A percentile compares a stretch with the other conserved stretches of the same genome.
phyloP scores from a whole-genome alignment of 23 tunicate genomes.

The Halocynthia roretzi region DNA sequence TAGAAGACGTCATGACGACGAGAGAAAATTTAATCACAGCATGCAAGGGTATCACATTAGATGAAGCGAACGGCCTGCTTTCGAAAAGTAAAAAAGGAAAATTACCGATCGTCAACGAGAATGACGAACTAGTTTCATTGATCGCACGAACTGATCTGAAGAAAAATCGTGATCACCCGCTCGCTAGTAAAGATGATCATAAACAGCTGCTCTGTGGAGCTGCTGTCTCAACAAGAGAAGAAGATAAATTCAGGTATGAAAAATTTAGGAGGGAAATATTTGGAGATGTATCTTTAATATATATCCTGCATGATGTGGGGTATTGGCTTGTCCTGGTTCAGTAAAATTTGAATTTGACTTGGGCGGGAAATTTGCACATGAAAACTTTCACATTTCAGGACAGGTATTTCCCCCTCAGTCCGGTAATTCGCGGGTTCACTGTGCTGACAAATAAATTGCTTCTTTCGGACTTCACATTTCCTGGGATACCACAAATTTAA shows the following conservation, averaged over 20 bases:
- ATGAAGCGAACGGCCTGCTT: constrained; percentile 84
- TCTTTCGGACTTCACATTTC: too few relatives aligned
- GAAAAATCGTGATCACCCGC: constrained; percentile 92
- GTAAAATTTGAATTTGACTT: too few relatives aligned
- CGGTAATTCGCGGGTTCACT: too few relatives aligned
- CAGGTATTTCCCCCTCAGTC: too few relatives aligned
- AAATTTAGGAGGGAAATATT: too few relatives aligned
- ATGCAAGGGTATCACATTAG: constrained; percentile 55
- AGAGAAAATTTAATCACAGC: constrained; percentile 77
- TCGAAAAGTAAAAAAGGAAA: constrained; percentile 95
- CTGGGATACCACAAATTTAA: too few relatives aligned
- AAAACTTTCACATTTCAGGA: too few relatives aligned
- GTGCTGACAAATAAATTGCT: too few relatives aligned
- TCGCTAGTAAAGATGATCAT: constrained; percentile 78
- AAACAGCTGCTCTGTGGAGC: constrained; percentile 95
- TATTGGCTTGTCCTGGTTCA: too few relatives aligned
- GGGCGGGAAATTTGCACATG: too few relatives aligned
- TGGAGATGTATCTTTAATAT: too few relatives aligned
- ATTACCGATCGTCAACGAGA: constrained; percentile 74
- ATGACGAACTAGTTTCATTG: constrained; percentile 69
- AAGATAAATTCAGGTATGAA: constrained; percentile 54
- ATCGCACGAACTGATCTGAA: constrained; percentile 96
- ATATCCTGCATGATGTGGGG: too few relatives aligned
- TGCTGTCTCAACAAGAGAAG: constrained; percentile 84
- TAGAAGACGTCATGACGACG: constrained; percentile 72